Conservation (phyloP, 2,888 invertebrate species). For the Synergus japonicus region DNA sequence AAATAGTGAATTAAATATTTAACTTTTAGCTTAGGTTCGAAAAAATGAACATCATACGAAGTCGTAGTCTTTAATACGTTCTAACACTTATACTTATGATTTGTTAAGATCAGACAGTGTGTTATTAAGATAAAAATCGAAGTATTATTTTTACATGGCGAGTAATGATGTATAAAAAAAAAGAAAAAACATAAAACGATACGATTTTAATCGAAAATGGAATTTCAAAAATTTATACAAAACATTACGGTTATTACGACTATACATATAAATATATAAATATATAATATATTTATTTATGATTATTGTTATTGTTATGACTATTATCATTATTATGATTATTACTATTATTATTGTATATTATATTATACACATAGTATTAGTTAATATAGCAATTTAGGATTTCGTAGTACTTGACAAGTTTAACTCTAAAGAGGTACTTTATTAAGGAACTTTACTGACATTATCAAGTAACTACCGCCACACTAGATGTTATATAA, state of each 20-base stretch:
- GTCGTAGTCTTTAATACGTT: conserved; percentile 50
- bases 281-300: conserved; percentile 59
- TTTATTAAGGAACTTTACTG: conserved; percentile 59
- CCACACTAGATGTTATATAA: conserved; percentile 72
- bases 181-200: conserved; percentile 43
- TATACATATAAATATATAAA: conserved; percentile 47
- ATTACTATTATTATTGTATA: conserved; percentile 58
- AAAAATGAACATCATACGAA: conserved; percentile 45
- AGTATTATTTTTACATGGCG: conserved; percentile 56
- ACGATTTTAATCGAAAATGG: conserved; percentile 51
- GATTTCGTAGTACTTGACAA: conserved; percentile 58
- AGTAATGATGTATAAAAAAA: conserved; percentile 51
- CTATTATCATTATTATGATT: conserved; percentile 56
- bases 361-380: conserved; percentile 59
- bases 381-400: conserved; percentile 53
- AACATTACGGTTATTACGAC: conserved; percentile 57
- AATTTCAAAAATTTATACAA: conserved; percentile 59
- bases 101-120: conserved; percentile 33
- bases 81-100: conserved; percentile 50
- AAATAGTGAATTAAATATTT: conserved; percentile 33
- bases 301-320: conserved; percentile 60
- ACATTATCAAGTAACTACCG: conserved; percentile 58
- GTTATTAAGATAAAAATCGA: conserved; percentile 42
- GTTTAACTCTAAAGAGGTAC: conserved; percentile 55
- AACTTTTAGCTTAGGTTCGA: conserved; percentile 41